Percentiles rank a stretch among this genome's conserved stretches.
These are phyloP conservation scores for Leucozona laternaria DNA, from an alignment of 2,888 invertebrate genomes.

Conservation along the genomic window DNA sequence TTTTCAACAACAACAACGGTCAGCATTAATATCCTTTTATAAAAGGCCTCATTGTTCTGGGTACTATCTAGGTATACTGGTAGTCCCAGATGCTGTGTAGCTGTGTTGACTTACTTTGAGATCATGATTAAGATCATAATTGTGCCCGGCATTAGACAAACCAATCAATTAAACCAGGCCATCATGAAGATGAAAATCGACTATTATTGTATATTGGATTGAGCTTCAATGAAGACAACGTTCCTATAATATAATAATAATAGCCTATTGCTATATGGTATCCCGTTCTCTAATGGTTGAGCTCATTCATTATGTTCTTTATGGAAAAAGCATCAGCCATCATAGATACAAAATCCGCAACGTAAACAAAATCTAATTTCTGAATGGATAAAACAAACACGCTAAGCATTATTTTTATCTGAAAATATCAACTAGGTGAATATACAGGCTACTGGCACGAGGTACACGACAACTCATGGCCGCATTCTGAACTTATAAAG, in stretches of 20 bases:
- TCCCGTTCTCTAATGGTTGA: not conserved
- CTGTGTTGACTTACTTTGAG: slow-evolving; percentile 47
- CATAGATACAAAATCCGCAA: slow-evolving; percentile 44
- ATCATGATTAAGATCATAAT: slow-evolving; percentile 69
- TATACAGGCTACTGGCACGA: not conserved
- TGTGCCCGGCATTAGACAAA: slow-evolving; percentile 67
- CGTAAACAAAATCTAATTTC: slow-evolving; percentile 60
- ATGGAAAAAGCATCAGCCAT: slow-evolving; percentile 8
- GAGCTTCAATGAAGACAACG: slow-evolving; percentile 25
- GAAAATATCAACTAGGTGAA: slow-evolving; percentile 11
- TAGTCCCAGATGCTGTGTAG: slow-evolving; percentile 5
- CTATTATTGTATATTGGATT: not conserved
- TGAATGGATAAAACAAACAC: slow-evolving; percentile 50
- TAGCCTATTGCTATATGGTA: not conserved
- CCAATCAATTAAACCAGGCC: slow-evolving; percentile 74
- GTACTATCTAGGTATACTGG: not conserved
- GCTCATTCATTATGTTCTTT: slow-evolving; percentile 15
- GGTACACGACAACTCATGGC: not conserved
- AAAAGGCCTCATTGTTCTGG: slow-evolving; percentile 58
- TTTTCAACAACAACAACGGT: slow-evolving; percentile 26
- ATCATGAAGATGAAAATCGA: slow-evolving; percentile 45
- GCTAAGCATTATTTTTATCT: slow-evolving; percentile 20
- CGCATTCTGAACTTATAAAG: not conserved
- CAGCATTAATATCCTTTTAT: slow-evolving; percentile 53
- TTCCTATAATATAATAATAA: not conserved